These are phyloP conservation scores for Tanytarsus gracilentus DNA, from an alignment of 2,888 invertebrate genomes.

Conservation along the genomic window DNA sequence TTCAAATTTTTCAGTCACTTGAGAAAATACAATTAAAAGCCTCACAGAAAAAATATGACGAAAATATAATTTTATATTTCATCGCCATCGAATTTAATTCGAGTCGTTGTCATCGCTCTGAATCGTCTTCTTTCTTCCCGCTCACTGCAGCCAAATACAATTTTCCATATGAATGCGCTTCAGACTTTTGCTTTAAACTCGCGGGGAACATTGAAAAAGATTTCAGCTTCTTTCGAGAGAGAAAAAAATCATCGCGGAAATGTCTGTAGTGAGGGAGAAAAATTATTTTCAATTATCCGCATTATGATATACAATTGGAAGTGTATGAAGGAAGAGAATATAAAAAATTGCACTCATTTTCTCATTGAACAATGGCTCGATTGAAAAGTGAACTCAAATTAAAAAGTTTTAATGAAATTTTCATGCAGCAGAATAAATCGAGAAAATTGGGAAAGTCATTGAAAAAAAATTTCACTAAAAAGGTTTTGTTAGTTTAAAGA, in stretches of 20 bases:
- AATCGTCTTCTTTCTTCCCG: not conserved
- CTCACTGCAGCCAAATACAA: conserved; percentile 13
- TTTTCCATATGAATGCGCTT: conserved; percentile 25
- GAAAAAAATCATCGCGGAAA: conserved; percentile 4
- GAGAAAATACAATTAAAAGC: too few relatives aligned
- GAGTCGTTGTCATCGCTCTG: too few relatives aligned
- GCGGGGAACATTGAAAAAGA: not conserved
- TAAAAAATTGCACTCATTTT: not conserved
- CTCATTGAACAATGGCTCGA: not conserved
- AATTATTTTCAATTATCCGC: conserved; percentile 26
- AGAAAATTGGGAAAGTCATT: too few relatives aligned
- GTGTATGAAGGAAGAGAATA: too few relatives aligned
- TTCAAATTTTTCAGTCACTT: too few relatives aligned
- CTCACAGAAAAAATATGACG: too few relatives aligned
- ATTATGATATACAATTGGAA: conserved; percentile 18
- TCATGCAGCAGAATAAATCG: too few relatives aligned
- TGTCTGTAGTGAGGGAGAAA: conserved; percentile 7
- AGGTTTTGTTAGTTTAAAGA: too few relatives aligned
- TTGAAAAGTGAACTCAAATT: too few relatives aligned
- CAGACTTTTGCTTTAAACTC: not conserved
- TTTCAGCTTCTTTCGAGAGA: not conserved
- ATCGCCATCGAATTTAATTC: too few relatives aligned
- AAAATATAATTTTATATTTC: too few relatives aligned
- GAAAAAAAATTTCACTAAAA: too few relatives aligned
- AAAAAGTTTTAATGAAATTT: conserved; percentile 26